These are phyloP conservation scores for Hypomecis atomaria DNA, from an alignment of 2,888 invertebrate species.

Conservation along the genomic window DNA sequence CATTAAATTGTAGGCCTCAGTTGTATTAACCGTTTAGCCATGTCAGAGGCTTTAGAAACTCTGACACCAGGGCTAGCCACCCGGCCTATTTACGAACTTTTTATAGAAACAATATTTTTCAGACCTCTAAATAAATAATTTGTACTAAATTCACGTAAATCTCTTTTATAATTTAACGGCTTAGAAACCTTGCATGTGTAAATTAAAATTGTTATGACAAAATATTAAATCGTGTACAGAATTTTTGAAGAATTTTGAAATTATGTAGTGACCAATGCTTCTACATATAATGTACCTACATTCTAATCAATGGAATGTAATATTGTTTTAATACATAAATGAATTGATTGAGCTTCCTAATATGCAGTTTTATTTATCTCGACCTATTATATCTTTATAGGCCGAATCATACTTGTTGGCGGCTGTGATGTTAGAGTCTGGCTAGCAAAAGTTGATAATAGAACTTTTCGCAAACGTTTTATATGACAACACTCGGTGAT, in stretches of 20 bases:
- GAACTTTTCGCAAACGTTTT: too few species aligned
- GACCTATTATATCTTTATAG: too few species aligned
- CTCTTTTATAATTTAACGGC: neutral
- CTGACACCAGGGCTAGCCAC: too few species aligned
- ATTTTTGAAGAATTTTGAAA: conserved; percentile 22
- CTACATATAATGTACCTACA: conserved; percentile 10
- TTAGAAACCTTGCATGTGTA: conserved; percentile 3
- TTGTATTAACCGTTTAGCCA: too few species aligned
- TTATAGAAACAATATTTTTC: neutral
- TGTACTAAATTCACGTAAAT: neutral
- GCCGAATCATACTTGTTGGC: too few species aligned
- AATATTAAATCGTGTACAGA: conserved; percentile 1
- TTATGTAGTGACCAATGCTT: conserved; percentile 10
- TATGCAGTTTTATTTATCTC: conserved; percentile 21
- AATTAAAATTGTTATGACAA: conserved; percentile 13
- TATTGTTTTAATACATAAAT: conserved; percentile 32
- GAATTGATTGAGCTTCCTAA: conserved; percentile 38
- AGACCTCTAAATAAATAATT: neutral
- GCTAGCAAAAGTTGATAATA: too few species aligned
- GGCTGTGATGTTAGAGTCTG: too few species aligned
- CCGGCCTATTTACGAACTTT: neutral
- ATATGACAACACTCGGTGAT: too few species aligned
- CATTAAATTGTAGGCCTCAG: too few species aligned
- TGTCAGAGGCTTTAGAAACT: too few species aligned
- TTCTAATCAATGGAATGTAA: conserved; percentile 17